A percentile compares a stretch with the other conserved stretches of the same genome.
Evolutionary conservation across 2,113 vertebrate genomes (phyloP).

Genomic region (Macroglossus sobrinus): DNA sequence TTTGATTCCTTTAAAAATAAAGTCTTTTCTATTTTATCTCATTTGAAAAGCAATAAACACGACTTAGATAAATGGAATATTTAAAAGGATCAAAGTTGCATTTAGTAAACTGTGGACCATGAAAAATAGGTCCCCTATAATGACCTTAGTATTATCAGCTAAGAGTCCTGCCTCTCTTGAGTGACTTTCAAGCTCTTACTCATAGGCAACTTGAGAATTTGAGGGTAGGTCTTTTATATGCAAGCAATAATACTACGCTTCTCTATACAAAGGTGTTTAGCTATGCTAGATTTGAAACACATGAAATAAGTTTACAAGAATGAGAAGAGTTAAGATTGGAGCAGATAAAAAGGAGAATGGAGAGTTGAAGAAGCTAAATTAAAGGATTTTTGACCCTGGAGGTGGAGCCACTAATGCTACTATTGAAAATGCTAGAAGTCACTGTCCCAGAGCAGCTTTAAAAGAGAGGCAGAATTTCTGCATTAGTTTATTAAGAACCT

Average conservation of each 20-base stretch:
- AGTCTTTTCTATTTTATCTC: neutral
- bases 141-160: neutral
- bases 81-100: neutral
- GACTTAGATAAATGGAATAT: neutral
- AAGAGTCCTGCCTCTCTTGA: neutral
- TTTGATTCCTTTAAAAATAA: slow-evolving; percentile 12
- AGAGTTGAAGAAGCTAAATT: neutral
- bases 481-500: neutral
- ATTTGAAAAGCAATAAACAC: neutral
- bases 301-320: neutral
- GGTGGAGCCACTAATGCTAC: neutral
- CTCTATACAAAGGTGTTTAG: neutral
- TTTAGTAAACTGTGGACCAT: neutral
- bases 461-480: neutral
- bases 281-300: neutral
- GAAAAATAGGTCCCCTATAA: neutral
- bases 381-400: neutral
- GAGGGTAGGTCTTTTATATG: accelerated
- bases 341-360: neutral
- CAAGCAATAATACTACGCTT: neutral
- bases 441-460: neutral
- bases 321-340: neutral
- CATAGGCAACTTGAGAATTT: neutral
- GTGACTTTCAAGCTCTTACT: neutral
- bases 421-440: neutral